Percentiles rank a stretch among this genome's conserved stretches.
Evolutionary conservation across 1,140 invertebrate genomes (phyloP).

Genomic region (Acyrthosiphon pisum): DNA sequence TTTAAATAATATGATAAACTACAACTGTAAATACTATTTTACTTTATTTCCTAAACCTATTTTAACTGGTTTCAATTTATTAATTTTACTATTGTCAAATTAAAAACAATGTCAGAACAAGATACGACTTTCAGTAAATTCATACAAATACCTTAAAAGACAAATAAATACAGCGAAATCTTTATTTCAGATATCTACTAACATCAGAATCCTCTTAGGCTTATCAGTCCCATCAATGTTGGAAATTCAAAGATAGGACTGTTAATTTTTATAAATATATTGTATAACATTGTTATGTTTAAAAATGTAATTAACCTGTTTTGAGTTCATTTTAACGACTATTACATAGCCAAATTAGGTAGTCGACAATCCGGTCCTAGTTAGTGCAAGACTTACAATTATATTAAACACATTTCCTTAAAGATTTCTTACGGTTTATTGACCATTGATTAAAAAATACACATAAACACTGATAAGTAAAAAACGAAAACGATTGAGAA

Average conservation of each 20-base stretch:
- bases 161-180: not conserved
- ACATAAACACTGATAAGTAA: not conserved
- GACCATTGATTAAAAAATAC: not conserved
- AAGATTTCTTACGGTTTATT: not conserved
- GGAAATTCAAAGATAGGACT: not conserved
- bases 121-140: not conserved
- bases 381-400: not conserved
- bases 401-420: not conserved
- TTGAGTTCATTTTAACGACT: conserved; percentile 15
- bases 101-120: not conserved
- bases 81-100: not conserved
- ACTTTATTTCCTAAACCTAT: not conserved
- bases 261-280: not conserved
- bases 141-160: not conserved
- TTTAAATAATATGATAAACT: not conserved
- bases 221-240: not conserved
- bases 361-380: not conserved
- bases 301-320: conserved; percentile 44
- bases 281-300: not conserved
- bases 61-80: not conserved
- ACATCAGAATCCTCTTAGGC: not conserved
- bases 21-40: not conserved
- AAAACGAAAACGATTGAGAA: not conserved
- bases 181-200: not conserved
- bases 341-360: not conserved